Evolutionary conservation across 2,888 invertebrate genomes (phyloP).

Genomic region (Druceiella hillmani): DNA sequence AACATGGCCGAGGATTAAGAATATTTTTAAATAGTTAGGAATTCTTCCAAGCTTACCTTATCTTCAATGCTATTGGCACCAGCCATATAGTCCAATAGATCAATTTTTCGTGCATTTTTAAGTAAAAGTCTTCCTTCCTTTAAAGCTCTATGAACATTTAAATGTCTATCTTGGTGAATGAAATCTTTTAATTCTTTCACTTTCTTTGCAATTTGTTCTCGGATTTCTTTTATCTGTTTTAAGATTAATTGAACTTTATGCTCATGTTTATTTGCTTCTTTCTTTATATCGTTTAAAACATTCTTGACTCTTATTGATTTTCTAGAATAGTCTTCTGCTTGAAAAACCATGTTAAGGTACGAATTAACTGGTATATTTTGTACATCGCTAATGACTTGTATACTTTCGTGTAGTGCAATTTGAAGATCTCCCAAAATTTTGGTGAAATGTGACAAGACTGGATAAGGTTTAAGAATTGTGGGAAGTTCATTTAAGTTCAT

Average conservation of each 20-base stretch:
- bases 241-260: too few species aligned
- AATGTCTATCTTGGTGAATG: slow-evolving; percentile 41
- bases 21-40: not conserved
- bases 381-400: slow-evolving; percentile 12
- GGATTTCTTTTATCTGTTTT: slow-evolving; percentile 44
- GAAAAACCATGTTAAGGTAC: slow-evolving; percentile 28
- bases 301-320: too few species aligned
- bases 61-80: slow-evolving; percentile 41
- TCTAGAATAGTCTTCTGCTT: too few species aligned
- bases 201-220: slow-evolving; percentile 44
- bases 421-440: slow-evolving; percentile 33
- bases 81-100: slow-evolving; percentile 36
- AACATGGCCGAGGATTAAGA: slow-evolving; percentile 1
- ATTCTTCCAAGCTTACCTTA: slow-evolving; percentile 30
- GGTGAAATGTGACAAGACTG: slow-evolving; percentile 48
- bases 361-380: slow-evolving; percentile 27
- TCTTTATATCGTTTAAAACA: too few species aligned
- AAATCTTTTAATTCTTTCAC: slow-evolving; percentile 48
- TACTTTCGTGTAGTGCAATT: slow-evolving; percentile 28
- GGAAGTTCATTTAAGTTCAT: slow-evolving; percentile 52
- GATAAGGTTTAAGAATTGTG: slow-evolving; percentile 62
- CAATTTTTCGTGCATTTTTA: slow-evolving; percentile 37
- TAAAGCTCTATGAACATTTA: slow-evolving; percentile 42
- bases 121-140: slow-evolving; percentile 43
- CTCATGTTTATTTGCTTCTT: too few species aligned